Conservation (phyloP, 1,140 invertebrate species). For the Sitodiplosis mosellana region DNA sequence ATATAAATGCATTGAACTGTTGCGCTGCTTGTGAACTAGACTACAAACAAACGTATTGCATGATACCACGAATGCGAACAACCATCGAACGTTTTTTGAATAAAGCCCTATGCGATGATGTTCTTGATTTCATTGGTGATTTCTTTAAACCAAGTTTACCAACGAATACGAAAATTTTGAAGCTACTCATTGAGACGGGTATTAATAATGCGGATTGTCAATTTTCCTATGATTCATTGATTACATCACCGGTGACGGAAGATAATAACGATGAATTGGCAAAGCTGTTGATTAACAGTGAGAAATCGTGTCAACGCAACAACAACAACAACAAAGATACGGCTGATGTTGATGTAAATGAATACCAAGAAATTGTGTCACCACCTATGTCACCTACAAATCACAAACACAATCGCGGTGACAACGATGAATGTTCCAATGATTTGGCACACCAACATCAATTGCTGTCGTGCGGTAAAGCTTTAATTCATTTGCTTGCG, state of each 20-base stretch:
- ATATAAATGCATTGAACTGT: slow-evolving; percentile 23
- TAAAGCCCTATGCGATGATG: slow-evolving; percentile 19
- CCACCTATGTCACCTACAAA: slow-evolving; percentile 18
- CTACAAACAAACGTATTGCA: slow-evolving; percentile 20
- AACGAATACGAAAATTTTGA: slow-evolving; percentile 40
- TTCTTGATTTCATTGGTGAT: slow-evolving; percentile 20
- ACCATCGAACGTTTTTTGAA: slow-evolving; percentile 20
- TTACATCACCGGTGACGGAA: slow-evolving; percentile 22
- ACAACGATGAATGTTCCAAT: neutral
- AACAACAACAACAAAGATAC: slow-evolving; percentile 11
- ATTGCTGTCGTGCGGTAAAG: slow-evolving; percentile 40
- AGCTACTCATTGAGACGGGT: slow-evolving; percentile 45
- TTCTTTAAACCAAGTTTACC: slow-evolving; percentile 32
- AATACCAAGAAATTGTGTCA: slow-evolving; percentile 20
- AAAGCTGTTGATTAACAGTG: slow-evolving; percentile 20
- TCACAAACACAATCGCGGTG: slow-evolving; percentile 11
- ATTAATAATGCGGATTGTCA: slow-evolving; percentile 22
- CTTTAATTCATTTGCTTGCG: slow-evolving; percentile 52
- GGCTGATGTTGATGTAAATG: slow-evolving; percentile 16
- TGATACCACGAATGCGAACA: slow-evolving; percentile 16
- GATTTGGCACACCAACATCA: slow-evolving; percentile 21
- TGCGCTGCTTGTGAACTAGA: slow-evolving; percentile 21
- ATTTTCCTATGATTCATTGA: slow-evolving; percentile 20
- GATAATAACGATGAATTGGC: slow-evolving; percentile 23
- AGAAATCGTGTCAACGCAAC: slow-evolving; percentile 15